These are phyloP conservation scores for Mythimna impura DNA, from an alignment of 2,888 invertebrate species.

Conservation along the genomic window DNA sequence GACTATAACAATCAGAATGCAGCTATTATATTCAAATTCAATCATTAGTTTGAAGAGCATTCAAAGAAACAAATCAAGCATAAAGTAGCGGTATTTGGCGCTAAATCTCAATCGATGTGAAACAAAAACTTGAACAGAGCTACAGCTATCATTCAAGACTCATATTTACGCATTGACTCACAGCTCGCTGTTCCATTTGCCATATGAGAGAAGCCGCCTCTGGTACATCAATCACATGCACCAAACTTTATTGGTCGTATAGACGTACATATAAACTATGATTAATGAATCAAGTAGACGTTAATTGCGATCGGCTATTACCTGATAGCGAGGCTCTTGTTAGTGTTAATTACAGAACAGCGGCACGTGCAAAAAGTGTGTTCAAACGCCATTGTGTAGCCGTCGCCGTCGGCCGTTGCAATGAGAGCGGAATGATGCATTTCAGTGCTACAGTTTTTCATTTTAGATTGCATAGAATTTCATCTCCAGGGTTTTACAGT, in stretches of 20 bases:
- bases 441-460: slow-evolving; percentile 30
- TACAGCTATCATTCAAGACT: slow-evolving; percentile 40
- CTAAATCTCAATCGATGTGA: slow-evolving; percentile 56
- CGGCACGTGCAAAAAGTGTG: slow-evolving; percentile 63
- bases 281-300: slow-evolving; percentile 76
- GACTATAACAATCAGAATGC: slow-evolving; percentile 39
- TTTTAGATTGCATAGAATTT: slow-evolving; percentile 34
- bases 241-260: slow-evolving; percentile 64
- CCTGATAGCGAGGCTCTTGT: slow-evolving; percentile 63
- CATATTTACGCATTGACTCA: slow-evolving; percentile 48
- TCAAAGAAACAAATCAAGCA: slow-evolving; percentile 47
- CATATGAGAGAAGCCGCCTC: slow-evolving; percentile 44
- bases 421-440: slow-evolving; percentile 55
- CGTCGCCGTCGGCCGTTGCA: slow-evolving; percentile 37
- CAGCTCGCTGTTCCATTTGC: slow-evolving; percentile 50
- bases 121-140: slow-evolving; percentile 44
- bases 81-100: slow-evolving; percentile 62
- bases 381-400: slow-evolving; percentile 69
- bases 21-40: slow-evolving; percentile 48
- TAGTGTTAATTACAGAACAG: slow-evolving; percentile 66
- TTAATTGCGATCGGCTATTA: slow-evolving; percentile 71
- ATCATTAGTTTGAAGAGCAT: slow-evolving; percentile 44
- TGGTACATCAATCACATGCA: slow-evolving; percentile 67
- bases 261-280: slow-evolving; percentile 65
- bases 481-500: slow-evolving; percentile 29